Base-by-base conservation (phyloP, 2,888 invertebrate genomes). In the Nomada flava region DNA sequence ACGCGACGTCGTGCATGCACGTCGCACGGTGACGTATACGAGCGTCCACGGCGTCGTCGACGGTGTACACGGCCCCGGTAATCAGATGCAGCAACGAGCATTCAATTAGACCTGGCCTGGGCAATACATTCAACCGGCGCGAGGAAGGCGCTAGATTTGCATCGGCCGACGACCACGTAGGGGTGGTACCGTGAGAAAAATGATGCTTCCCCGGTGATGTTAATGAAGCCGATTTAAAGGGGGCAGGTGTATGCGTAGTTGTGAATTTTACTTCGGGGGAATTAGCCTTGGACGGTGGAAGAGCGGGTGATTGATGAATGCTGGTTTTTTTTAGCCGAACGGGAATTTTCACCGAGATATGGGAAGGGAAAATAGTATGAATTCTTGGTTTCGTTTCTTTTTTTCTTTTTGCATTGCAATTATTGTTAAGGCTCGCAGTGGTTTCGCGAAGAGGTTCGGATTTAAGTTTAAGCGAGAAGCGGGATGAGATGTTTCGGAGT, bases 31-130 rank as follows among this genome's bases (percentile, higher is more conserved):
- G 85, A 83, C 75, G 75, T 83, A 72, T 84, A 79, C 71, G 65
- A 73, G 59, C 70, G 75, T 55, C 73, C 52, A 7, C 52, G 18
- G 63, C 70, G 75, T 55, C 73, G 50, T 2, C 52, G 11, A 20
- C 4, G 62, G 2, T 20, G 26, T 76, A 74, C 77, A 73, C 76
- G 79, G 20, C 73, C 26, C 36, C 69, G 64, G 77, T 88, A 89
- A 89, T 89, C 87, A 88, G 88, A 89, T 90, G 86, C 89, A 88
- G 89, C 86, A 83, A 89, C 86, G 85, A 88, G 85, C 86, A 78
- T 87, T 89, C 90, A 88, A 89, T 90, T 89, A 90, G 71, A 80
- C 76, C 65, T 29, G 47, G 47, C 47, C 70, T 62, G 74, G 67
- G 59, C 78, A 80, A 82, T 85, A 78, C 81, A 75, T 81, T 88